Conservation (phyloP, 2,797 vertebrate genomes). For the Luscinia megarhynchos region DNA sequence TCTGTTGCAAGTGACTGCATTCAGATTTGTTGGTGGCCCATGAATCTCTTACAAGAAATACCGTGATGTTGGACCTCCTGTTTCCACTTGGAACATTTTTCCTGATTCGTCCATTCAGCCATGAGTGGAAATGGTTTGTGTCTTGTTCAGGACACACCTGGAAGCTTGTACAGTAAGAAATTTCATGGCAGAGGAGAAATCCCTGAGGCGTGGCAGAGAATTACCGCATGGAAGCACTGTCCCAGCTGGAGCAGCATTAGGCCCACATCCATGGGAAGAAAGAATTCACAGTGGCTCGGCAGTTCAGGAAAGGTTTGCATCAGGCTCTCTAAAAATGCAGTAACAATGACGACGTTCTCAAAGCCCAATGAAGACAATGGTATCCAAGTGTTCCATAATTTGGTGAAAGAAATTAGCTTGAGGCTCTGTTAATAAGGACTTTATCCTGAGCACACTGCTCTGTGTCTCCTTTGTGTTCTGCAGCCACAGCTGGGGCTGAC, state of each 20-base stretch:
- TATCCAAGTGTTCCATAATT: not conserved
- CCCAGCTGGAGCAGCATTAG: not conserved
- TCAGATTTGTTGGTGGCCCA: too few species aligned
- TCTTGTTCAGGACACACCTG: slow-evolving; percentile 7
- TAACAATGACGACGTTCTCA: too few species aligned
- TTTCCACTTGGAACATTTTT: slow-evolving; percentile 27
- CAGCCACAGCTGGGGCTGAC: too few species aligned
- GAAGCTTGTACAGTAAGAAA: not conserved
- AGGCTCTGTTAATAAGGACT: too few species aligned
- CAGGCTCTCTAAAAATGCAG: too few species aligned
- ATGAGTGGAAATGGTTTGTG: slow-evolving; percentile 67
- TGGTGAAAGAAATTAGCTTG: too few species aligned
- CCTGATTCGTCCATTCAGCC: not conserved
- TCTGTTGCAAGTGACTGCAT: too few species aligned
- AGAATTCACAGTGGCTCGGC: not conserved
- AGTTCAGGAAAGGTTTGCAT: not conserved
- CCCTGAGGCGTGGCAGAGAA: not conserved
- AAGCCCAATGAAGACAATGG: too few species aligned
- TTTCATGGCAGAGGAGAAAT: slow-evolving; percentile 30
- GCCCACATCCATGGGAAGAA: fast-evolving
- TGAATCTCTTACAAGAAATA: too few species aligned
- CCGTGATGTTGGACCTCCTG: too few species aligned
- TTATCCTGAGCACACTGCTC: too few species aligned
- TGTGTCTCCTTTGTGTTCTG: too few species aligned
- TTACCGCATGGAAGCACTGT: not conserved